Evolutionary conservation across 2,888 invertebrate species (phyloP), one percentile per base, ranked within the genome.

Genomic region (Fragum fragum): DNA sequence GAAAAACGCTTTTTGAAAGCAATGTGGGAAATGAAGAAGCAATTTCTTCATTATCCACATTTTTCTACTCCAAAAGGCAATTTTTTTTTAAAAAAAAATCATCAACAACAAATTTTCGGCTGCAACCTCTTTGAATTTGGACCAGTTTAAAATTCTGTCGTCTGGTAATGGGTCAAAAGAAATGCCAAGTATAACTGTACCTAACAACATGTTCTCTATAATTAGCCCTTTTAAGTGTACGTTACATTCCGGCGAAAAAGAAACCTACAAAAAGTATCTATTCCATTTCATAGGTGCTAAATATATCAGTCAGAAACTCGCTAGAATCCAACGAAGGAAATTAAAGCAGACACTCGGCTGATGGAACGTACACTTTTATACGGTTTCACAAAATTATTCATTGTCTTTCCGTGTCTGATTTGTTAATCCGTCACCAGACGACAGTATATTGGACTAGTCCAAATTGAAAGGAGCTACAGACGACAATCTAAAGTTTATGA

Each of bases 271-370:
- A n/a, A 47, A 47, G 47, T 47, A 47, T 1, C 47, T n/a, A 5
- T 47, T 47, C 47, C 47, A 47, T 47, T 47, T 47, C 47, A 47
- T 47, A 16, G 47, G 47, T 47, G 47, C 47, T n/a, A 47, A 47
- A 47, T 3, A 16, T 47, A 47, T 47, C 47, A 14, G 47, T 3
- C 47, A 47, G 7, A 3, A 47, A 5, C 14, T 47, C 47, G 2
- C 47, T n/a, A 16, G 47, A 47, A 47, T 47, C 47, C 47, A 9
- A 47, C 47, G 14, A 47, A 47, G 47, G n/a, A n/a, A 47, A 47
- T 47, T 47, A 47, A 47, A 47, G 47, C 18, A 14, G 47, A 47
- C 47, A 47, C 47, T 47, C 47, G 47, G 14, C 47, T 47, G 47
- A 47, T 47, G 47, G 47, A 47, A 47, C 47, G n/a, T 16, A 47